Conservation (phyloP, 2,113 vertebrate species). For the Aleadryas rufinucha region DNA sequence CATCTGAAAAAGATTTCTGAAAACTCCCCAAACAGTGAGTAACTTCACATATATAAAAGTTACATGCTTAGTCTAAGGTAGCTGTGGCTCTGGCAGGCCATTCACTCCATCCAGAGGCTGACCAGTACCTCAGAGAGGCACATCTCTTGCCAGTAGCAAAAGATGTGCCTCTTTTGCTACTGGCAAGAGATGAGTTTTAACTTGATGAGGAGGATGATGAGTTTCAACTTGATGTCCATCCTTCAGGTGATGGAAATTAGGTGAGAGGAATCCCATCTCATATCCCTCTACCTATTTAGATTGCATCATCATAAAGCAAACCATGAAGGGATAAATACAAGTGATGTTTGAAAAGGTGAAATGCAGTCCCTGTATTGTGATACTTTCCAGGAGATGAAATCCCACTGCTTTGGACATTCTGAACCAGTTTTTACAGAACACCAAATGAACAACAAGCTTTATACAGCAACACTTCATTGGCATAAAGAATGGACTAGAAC, state of each 20-base stretch:
- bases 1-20: background rate
- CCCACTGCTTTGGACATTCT: background rate
- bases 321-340: background rate
- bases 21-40: background rate
- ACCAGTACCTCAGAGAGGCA: background rate
- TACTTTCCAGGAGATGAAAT: background rate
- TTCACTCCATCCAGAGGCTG: background rate
- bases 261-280: background rate
- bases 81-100: background rate
- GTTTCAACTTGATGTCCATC: background rate
- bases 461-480: background rate
- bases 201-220: background rate
- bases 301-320: background rate
- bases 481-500: background rate
- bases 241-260: background rate
- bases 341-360: background rate
- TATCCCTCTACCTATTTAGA: background rate
- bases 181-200: background rate
- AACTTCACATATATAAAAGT: background rate
- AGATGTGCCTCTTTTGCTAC: background rate
- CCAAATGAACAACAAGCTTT: background rate
- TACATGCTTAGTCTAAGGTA: background rate
- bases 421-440: background rate
- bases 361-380: background rate
- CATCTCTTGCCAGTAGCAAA: background rate